A percentile compares a stretch with the other conserved stretches of the same genome.
These are phyloP conservation scores for Callospermophilus lateralis DNA, from an alignment of 2,113 vertebrate genomes.

Conservation along the genomic window DNA sequence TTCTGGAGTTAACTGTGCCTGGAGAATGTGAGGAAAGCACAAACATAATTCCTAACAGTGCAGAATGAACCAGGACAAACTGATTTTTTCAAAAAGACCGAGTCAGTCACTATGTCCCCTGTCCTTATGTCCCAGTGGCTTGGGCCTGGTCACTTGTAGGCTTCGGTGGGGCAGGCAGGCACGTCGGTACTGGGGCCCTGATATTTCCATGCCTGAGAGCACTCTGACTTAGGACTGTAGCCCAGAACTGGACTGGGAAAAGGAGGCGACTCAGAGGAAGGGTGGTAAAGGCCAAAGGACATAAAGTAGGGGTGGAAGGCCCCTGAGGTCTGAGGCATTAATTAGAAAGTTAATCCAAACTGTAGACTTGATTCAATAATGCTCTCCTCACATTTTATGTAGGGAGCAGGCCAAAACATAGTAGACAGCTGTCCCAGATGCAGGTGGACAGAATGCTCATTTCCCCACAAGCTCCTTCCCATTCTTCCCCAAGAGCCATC, in stretches of 20 bases:
- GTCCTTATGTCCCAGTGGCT: not conserved
- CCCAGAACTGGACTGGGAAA: conserved; percentile 75
- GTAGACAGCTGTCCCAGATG: not conserved
- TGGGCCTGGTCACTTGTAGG: not conserved
- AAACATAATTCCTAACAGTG: not conserved
- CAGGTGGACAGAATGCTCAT: fast-evolving
- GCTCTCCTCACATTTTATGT: not conserved
- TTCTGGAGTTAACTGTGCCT: not conserved
- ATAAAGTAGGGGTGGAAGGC: not conserved
- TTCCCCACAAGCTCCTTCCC: fast-evolving
- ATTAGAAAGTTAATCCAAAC: not conserved
- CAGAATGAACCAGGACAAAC: not conserved
- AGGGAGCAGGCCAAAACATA: not conserved
- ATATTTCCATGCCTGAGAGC: not conserved
- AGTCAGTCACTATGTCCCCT: not conserved
- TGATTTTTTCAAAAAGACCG: not conserved
- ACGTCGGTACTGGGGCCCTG: not conserved
- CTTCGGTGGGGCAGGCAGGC: not conserved
- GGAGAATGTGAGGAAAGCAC: not conserved
- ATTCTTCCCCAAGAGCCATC: not conserved
- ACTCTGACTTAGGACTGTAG: conserved; percentile 66
- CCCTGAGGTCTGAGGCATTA: not conserved
- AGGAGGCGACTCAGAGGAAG: conserved; percentile 74
- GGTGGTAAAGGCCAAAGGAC: fast-evolving
- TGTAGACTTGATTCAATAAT: not conserved